Evolutionary conservation across 2,113 vertebrate genomes (phyloP).

Genomic region (Calyptommatus sinebrachiatus): DNA sequence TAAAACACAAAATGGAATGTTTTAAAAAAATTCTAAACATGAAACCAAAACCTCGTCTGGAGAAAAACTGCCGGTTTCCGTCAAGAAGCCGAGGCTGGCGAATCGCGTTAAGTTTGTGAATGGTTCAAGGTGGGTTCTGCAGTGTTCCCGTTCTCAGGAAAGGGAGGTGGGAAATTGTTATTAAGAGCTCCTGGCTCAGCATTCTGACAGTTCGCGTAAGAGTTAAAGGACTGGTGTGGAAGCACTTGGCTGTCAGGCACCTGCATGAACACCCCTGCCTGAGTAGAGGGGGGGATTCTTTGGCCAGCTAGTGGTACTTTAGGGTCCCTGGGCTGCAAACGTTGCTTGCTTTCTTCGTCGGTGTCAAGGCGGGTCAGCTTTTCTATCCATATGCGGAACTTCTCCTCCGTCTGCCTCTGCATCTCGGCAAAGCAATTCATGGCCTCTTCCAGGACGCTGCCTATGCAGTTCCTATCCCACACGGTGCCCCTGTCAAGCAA

Average conservation of each 20-base stretch:
- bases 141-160: constrained; percentile 82
- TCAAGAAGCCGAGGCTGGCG: constrained; percentile 27
- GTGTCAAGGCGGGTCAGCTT: constrained; percentile 85
- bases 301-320: constrained; percentile 73
- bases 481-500: constrained; percentile 85
- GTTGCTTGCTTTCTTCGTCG: constrained; percentile 83
- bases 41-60: constrained; percentile 39
- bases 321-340: constrained; percentile 77
- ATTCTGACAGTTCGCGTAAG: constrained; percentile 75
- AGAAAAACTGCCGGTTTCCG: constrained; percentile 53
- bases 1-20: constrained; percentile 40
- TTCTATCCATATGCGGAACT: constrained; percentile 89
- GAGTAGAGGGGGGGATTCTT: constrained; percentile 68
- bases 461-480: constrained; percentile 88
- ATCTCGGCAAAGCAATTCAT: constrained; percentile 90
- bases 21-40: constrained; percentile 34
- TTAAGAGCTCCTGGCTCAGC: constrained; percentile 66
- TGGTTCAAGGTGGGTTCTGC: constrained; percentile 74
- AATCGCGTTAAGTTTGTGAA: constrained; percentile 72
- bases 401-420: constrained; percentile 92
- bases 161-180: constrained; percentile 71
- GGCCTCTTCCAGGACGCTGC: constrained; percentile 90
- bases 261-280: constrained; percentile 77
- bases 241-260: constrained; percentile 72
- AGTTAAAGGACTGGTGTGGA: constrained; percentile 78